A percentile compares a stretch with the other conserved stretches of the same genome.
Conservation (phyloP, 2,113 vertebrate species). For the Peromyscus californicus region DNA sequence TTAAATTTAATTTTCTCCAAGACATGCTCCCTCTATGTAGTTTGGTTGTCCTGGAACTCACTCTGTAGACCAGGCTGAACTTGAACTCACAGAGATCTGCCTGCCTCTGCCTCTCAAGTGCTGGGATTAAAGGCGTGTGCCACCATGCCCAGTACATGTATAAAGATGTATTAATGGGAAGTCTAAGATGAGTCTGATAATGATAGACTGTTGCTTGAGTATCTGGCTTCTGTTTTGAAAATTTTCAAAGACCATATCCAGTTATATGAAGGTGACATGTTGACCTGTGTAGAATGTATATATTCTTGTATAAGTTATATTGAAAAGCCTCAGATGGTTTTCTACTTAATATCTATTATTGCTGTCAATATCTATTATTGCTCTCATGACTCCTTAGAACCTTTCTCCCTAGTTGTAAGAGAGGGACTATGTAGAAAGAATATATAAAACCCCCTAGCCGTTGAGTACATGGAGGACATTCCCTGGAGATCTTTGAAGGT, state of each 20-base stretch:
- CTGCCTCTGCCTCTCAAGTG: background rate
- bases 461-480: background rate
- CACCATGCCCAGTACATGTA: background rate
- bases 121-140: background rate
- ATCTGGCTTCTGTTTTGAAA: slow-evolving; percentile 31
- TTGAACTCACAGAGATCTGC: background rate
- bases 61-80: background rate
- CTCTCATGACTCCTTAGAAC: background rate
- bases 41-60: background rate
- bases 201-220: slow-evolving; percentile 35
- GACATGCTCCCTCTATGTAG: background rate
- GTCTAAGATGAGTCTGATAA: slow-evolving; percentile 48
- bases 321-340: slow-evolving; percentile 39
- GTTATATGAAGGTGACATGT: background rate
- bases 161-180: slow-evolving; percentile 43
- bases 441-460: background rate
- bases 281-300: slow-evolving; percentile 36
- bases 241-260: slow-evolving; percentile 32
- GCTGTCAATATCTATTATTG: slow-evolving; percentile 44
- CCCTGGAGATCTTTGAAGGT: background rate
- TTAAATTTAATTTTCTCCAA: background rate
- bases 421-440: background rate
- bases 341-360: slow-evolving; percentile 57
- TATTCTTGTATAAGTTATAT: slow-evolving; percentile 34
- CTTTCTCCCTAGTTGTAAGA: background rate